Evolutionary conservation across 2,797 vertebrate genomes (phyloP), one percentile per base, ranked within the genome.

Genomic region (Hydrolagus colliei): DNA sequence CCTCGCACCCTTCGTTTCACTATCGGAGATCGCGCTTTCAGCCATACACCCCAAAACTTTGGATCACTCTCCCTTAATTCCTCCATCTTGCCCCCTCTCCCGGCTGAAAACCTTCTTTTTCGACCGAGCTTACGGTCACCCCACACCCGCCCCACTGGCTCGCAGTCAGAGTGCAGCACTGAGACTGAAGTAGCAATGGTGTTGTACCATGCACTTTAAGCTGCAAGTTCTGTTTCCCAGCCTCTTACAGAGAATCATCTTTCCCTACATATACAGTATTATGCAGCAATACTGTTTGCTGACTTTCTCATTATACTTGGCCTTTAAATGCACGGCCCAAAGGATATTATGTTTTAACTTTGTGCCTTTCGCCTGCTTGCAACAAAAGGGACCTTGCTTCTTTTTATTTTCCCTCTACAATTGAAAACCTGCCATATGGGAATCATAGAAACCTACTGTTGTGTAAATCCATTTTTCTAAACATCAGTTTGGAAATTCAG

Each of bases 311-410:
- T 52, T 52, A 52, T 52, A 52, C 41, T 52, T 52, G 41, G 41
- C 41, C 32, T 68, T 84, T 68, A 68, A 80, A 68, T 68, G 27
- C 63, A 71, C 16, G 32, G 4, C 16, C 65, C 79, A 84, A 67
- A 84, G 20, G 32, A 1, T 68, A 32, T 41, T 20, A 84, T 18
- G 35, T 84, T 20, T 84, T 68, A 84, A 84, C 32, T 41, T 71
- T 71, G 16, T 67, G 65, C 1, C 32, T 41, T 80, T 41, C 68
- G 65, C 0, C 2, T 41, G 35, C 16, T 84, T 68, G 63, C 35
- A 82, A 82, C 63, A 84, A 68, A 9, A 84, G 16, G 65, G 65
- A 52, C 13, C 22, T 71, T 63, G 35, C 27, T 84, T 84, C 65
- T 41, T 20, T 82, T 76, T 52, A 52, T 52, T 67, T 41, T 32